A percentile compares a stretch with the other conserved stretches of the same genome.
These are phyloP conservation scores for Drosophila bipectinata DNA, from an alignment of 1,140 invertebrate genomes.

Conservation along the genomic window DNA sequence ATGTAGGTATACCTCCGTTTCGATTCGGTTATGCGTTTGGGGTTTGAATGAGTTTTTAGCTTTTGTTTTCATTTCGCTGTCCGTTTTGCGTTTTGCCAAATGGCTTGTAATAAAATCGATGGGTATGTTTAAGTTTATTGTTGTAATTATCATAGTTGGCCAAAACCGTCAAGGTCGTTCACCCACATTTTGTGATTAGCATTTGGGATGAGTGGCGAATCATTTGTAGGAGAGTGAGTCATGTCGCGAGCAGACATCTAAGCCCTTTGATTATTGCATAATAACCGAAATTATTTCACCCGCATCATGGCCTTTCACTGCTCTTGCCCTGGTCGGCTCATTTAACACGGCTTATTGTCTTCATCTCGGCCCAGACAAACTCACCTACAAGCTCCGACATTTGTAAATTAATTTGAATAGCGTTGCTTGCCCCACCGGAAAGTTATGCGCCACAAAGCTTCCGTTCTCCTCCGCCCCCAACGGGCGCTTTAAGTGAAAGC, in stretches of 20 bases:
- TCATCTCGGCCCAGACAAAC: slow-evolving; percentile 37
- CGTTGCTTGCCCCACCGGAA: slow-evolving; percentile 36
- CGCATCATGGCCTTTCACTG: slow-evolving; percentile 52
- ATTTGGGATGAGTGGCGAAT: slow-evolving; percentile 20
- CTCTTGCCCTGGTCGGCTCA: slow-evolving; percentile 35
- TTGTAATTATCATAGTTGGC: slow-evolving; percentile 64
- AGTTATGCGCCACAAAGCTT: slow-evolving; percentile 25
- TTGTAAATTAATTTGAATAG: slow-evolving; percentile 52
- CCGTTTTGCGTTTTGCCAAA: slow-evolving; percentile 71
- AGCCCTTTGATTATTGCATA: slow-evolving; percentile 27
- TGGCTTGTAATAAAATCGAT: slow-evolving; percentile 50
- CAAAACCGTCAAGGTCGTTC: slow-evolving; percentile 70
- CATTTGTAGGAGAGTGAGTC: slow-evolving; percentile 18
- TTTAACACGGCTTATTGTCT: slow-evolving; percentile 52
- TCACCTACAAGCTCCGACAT: slow-evolving; percentile 23
- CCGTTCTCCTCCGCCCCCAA: slow-evolving; percentile 18
- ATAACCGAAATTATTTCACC: slow-evolving; percentile 50
- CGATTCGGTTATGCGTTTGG: slow-evolving; percentile 36
- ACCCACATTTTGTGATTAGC: slow-evolving; percentile 66
- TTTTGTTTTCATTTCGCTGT: slow-evolving; percentile 59
- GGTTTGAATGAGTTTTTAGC: slow-evolving; percentile 33
- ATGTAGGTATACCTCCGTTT: slow-evolving; percentile 1
- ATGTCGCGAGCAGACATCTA: slow-evolving; percentile 23
- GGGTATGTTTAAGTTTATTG: slow-evolving; percentile 32
- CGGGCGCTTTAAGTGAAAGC: slow-evolving; percentile 24